Evolutionary conservation across 1,140 invertebrate genomes (phyloP), one percentile per base, ranked within the genome.

Genomic region (Pomacea maculata): DNA sequence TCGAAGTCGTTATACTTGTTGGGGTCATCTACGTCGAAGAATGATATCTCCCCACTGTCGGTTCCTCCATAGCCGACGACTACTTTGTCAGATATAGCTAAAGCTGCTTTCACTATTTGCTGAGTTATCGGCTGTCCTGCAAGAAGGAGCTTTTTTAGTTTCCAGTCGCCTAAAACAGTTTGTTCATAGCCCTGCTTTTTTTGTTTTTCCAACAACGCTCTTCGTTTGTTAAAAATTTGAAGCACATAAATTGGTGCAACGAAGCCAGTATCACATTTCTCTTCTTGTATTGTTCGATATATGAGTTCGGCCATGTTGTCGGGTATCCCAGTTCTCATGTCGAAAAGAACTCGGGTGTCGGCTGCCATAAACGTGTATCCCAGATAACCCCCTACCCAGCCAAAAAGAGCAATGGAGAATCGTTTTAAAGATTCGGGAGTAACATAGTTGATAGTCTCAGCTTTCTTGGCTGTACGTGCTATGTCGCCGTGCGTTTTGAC

Each of bases 11-110:
- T n/a, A n/a, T 19, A 65, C 4, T 17, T 65, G 64, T 7, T n/a
- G 17, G 64, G 64, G n/a, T 65, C 64, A 65, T 65, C 64, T 65
- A 65, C 64, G 17, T 65, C 64, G 64, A 65, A n/a, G 64, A n/a
- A 2, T 65, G 64, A 65, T n/a, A 65, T n/a, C 17, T 4, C 2
- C 64, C 64, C 64, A 25, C 2, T 45, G 34, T 45, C 34, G 6
- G 34, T 45, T 45, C 34, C 34, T 45, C 34, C 34, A 45, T 45
- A 45, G 2, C 3, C 34, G 34, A 45, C 6, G 15, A 5, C 6
- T 21, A 68, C 75, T 19, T 17, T n/a, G 8, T 68, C 25, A 19
- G 75, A 63, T 17, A 77, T 8, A n/a, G 9, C 7, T 17, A n/a
- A n/a, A 8, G n/a, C 75, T 29, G 75, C 57, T 34, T 76, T 9